phyloP scores from a whole-genome alignment of 2,888 invertebrate species.

The Strigamia maritima region DNA sequence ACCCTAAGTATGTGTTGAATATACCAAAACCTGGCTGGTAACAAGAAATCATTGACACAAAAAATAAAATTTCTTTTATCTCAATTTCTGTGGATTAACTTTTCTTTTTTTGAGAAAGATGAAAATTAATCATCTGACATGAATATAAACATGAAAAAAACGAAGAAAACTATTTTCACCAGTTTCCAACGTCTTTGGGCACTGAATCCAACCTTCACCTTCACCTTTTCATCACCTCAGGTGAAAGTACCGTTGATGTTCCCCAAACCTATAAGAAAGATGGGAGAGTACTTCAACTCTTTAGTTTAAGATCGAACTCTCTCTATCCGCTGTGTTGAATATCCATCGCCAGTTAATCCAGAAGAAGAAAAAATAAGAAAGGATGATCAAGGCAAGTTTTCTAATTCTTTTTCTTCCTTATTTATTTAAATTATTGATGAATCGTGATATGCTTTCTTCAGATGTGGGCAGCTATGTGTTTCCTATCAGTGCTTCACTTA shows the following conservation, averaged over 20 bases:
- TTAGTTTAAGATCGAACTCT: neutral
- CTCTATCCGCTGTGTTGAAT: neutral
- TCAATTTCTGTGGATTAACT: neutral
- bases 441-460: too few species aligned
- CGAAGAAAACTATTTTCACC: neutral
- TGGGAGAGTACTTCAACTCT: neutral
- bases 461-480: neutral
- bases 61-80: too few species aligned
- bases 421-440: too few species aligned
- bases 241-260: neutral
- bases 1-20: too few species aligned
- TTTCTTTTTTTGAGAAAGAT: neutral
- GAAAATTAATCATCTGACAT: neutral
- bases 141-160: neutral
- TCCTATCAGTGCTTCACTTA: neutral
- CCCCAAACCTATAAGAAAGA: slow-evolving; percentile 19
- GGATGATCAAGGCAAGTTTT: too few species aligned
- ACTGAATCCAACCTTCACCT: neutral
- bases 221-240: slow-evolving; percentile 9
- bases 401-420: too few species aligned
- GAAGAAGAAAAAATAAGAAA: too few species aligned
- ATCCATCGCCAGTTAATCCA: neutral
- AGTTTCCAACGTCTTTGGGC: neutral
- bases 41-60: neutral
- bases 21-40: too few species aligned